phyloP scores from a whole-genome alignment of 2,113 vertebrate species.

The Brachyhypopomus occidentalis region DNA sequence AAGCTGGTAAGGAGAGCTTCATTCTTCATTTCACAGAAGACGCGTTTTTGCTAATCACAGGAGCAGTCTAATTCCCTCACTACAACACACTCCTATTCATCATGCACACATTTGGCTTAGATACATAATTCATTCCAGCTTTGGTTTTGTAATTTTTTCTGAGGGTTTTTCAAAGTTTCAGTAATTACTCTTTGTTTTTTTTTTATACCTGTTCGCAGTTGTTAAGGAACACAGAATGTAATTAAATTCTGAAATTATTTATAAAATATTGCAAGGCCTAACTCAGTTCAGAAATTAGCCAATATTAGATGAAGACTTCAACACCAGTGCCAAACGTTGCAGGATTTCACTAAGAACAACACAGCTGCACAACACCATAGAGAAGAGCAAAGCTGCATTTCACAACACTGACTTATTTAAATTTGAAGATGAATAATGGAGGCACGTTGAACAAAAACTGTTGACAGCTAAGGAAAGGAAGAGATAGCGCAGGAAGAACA shows the following conservation, averaged over 20 bases:
- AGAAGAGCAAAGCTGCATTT: conserved; percentile 11
- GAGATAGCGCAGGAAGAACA: background rate
- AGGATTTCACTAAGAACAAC: conserved; percentile 28
- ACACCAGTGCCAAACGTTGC: conserved; percentile 7
- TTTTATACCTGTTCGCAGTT: conserved; percentile 35
- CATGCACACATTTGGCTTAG: conserved; percentile 20
- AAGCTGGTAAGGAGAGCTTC: conserved; percentile 24
- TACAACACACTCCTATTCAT: conserved; percentile 37
- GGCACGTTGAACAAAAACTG: background rate
- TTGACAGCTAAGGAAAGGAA: background rate
- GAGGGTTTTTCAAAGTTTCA: conserved; percentile 2
- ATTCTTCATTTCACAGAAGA: conserved; percentile 49
- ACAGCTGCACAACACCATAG: background rate
- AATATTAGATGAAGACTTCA: background rate
- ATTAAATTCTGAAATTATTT: conserved; percentile 42
- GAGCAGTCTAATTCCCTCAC: conserved; percentile 42
- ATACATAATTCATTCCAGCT: conserved; percentile 47
- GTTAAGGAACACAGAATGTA: conserved; percentile 19
- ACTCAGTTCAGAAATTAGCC: conserved; percentile 26
- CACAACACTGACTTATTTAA: background rate
- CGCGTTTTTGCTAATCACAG: conserved; percentile 49
- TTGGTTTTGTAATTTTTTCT: conserved; percentile 18
- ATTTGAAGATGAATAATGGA: background rate
- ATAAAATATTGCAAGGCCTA: conserved; percentile 13
- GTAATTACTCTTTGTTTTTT: conserved; percentile 36